Evolutionary conservation across 2,888 invertebrate genomes (phyloP).

Genomic region (Agrotis ipsilon): DNA sequence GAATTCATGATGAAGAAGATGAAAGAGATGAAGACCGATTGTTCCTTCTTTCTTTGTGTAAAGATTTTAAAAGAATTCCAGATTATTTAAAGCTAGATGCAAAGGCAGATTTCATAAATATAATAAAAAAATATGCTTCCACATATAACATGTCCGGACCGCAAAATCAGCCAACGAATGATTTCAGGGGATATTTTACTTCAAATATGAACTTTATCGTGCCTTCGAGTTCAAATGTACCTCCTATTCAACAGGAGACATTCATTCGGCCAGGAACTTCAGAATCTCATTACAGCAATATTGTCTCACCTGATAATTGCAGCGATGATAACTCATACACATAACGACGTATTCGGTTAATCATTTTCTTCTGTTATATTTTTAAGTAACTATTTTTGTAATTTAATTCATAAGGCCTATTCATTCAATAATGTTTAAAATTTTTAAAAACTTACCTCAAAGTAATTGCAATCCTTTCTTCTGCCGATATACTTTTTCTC

Average conservation of each 20-base stretch:
- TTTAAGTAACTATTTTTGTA: constrained; percentile 40
- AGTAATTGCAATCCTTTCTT: constrained; percentile 11
- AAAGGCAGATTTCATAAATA: constrained; percentile 9
- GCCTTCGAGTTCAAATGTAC: constrained; percentile 42
- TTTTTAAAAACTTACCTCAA: constrained; percentile 26
- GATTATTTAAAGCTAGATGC: constrained; percentile 20
- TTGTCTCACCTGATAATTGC: constrained; percentile 42
- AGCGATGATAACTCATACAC: constrained; percentile 36
- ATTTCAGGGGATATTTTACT: constrained; percentile 39
- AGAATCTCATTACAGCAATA: constrained; percentile 44
- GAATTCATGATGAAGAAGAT: constrained; percentile 14
- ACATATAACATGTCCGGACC: constrained; percentile 34
- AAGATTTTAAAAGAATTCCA: constrained; percentile 26
- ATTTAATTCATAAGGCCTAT: constrained; percentile 3
- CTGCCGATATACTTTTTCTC: no score
- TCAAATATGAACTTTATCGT: constrained; percentile 35
- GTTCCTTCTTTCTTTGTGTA: constrained; percentile 27
- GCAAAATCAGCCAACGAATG: constrained; percentile 33
- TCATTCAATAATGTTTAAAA: constrained; percentile 33
- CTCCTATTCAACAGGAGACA: constrained; percentile 45
- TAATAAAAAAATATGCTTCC: constrained; percentile 35
- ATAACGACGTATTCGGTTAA: constrained; percentile 35
- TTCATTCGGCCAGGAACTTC: constrained; percentile 37
- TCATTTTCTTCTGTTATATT: constrained; percentile 25
- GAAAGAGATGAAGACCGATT: constrained; percentile 24